These are phyloP conservation scores for Oncorhynchus nerka DNA, from an alignment of 2,113 vertebrate genomes.

Conservation along the genomic window DNA sequence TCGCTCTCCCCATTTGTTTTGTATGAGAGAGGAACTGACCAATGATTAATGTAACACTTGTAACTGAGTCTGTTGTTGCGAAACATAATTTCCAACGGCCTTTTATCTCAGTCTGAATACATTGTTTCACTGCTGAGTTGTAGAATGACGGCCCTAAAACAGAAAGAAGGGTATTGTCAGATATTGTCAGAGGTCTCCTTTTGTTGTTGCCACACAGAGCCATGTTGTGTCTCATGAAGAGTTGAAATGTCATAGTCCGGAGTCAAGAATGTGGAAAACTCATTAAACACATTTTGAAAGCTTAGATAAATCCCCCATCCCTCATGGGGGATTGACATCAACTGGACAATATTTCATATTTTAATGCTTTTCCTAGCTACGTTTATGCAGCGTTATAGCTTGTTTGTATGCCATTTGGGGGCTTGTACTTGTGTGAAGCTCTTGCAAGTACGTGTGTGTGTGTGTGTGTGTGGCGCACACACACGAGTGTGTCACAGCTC, in stretches of 20 bases:
- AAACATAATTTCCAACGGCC: background rate
- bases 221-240: background rate
- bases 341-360: constrained; percentile 28
- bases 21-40: background rate
- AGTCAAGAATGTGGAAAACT: background rate
- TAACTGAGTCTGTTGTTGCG: background rate
- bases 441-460: constrained; percentile 15
- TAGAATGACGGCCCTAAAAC: background rate
- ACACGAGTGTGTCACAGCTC: constrained; percentile 25
- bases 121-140: background rate
- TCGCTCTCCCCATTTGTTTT: background rate
- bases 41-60: background rate
- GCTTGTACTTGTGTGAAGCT: background rate
- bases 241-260: background rate
- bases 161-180: background rate
- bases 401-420: background rate
- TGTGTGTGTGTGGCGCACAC: background rate
- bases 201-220: background rate
- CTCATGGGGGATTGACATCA: constrained; percentile 9
- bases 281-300: background rate
- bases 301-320: constrained; percentile 49
- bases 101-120: background rate
- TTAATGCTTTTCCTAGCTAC: background rate
- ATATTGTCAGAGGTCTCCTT: background rate
- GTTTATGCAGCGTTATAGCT: background rate